Evolutionary conservation across 2,113 vertebrate genomes (phyloP).

Genomic region (Macrotis lagotis): DNA sequence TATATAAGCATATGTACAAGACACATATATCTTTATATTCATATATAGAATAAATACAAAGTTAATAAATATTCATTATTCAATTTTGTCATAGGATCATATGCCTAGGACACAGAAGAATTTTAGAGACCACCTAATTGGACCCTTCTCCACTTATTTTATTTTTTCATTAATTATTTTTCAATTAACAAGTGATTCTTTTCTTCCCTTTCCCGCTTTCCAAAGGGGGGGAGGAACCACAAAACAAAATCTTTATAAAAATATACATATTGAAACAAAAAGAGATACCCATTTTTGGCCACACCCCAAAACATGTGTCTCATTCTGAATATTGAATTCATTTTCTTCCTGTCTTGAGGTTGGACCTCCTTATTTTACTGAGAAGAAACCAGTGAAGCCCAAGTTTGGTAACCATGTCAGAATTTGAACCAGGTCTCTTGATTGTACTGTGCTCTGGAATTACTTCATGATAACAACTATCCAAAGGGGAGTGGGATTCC

Average conservation of each 20-base stretch:
- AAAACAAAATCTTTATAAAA: not conserved
- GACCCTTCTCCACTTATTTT: too few species aligned
- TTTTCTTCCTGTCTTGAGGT: not conserved
- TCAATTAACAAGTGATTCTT: not conserved
- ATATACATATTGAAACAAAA: not conserved
- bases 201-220: not conserved
- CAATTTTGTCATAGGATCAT: not conserved
- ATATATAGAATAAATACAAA: not conserved
- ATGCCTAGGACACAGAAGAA: not conserved
- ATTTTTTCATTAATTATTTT: not conserved
- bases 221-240: not conserved
- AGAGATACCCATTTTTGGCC: not conserved
- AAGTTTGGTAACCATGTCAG: not conserved
- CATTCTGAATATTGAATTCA: not conserved
- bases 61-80: not conserved
- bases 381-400: not conserved
- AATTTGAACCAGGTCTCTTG: not conserved
- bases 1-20: not conserved
- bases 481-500: not conserved
- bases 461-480: not conserved
- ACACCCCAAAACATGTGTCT: not conserved
- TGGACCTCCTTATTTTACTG: not conserved
- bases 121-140: not conserved
- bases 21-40: too few species aligned
- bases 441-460: not conserved